phyloP scores from a whole-genome alignment of 2,888 invertebrate species.

The Lycophotia porphyrea region DNA sequence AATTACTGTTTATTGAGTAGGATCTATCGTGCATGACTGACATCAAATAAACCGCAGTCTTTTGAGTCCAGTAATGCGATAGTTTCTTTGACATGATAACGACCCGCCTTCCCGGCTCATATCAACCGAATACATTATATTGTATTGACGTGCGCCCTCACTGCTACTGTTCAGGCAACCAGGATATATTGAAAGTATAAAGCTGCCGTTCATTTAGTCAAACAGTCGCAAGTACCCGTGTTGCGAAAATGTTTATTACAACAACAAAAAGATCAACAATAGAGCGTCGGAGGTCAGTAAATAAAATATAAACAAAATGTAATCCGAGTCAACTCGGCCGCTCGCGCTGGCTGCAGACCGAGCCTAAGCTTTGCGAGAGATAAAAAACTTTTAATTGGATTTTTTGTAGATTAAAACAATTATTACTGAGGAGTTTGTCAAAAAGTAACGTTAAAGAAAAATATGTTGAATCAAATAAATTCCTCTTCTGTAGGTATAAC shows the following conservation, averaged over 20 bases:
- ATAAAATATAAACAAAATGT: conserved; percentile 69
- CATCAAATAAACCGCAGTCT: conserved; percentile 87
- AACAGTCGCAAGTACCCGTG: conserved; percentile 18
- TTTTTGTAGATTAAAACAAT: conserved; percentile 86
- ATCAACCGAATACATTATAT: conserved; percentile 86
- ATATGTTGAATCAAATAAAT: conserved; percentile 64
- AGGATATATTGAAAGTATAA: conserved; percentile 79
- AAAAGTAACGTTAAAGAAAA: conserved; percentile 75
- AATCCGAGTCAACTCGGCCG: conserved; percentile 69
- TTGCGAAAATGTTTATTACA: conserved; percentile 55
- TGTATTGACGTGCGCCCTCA: conserved; percentile 74
- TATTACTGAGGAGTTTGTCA: conserved; percentile 79
- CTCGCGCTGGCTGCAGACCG: conserved; percentile 71
- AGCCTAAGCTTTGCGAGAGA: conserved; percentile 81
- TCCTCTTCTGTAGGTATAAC: conserved; percentile 33
- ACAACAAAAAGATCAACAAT: conserved; percentile 59
- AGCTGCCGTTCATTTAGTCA: conserved; percentile 26
- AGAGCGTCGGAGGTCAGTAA: conserved; percentile 66
- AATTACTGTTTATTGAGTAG: conserved; percentile 73
- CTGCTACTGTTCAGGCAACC: conserved; percentile 67
- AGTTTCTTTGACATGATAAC: conserved; percentile 90
- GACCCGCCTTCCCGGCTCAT: conserved; percentile 80
- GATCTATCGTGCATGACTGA: conserved; percentile 75
- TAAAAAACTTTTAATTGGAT: conserved; percentile 87
- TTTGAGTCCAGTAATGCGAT: conserved; percentile 87